Conservation (phyloP, 2,888 invertebrate species). For the Scaptomyza tumidula region DNA sequence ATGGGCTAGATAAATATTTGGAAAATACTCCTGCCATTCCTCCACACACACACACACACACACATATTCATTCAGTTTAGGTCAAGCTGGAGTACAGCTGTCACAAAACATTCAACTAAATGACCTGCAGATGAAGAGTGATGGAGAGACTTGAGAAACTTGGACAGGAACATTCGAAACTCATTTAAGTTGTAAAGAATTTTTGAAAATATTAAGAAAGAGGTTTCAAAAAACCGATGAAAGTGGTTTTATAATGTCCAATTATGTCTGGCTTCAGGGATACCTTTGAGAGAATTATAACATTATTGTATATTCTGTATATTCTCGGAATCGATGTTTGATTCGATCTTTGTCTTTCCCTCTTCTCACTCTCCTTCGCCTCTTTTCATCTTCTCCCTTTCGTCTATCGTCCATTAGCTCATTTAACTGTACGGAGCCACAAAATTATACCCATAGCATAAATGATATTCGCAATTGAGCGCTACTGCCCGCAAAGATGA, state of each 20-base stretch:
- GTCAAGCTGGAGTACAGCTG: slow-evolving; percentile 20
- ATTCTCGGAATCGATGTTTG: no score
- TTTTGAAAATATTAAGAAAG: no score
- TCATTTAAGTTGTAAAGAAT: no score
- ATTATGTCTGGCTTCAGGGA: no score
- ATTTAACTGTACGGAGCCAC: slow-evolving; percentile 1
- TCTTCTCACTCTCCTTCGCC: not conserved
- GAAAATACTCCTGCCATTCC: slow-evolving; percentile 14
- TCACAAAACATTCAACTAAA: slow-evolving; percentile 8
- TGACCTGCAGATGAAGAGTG: not conserved
- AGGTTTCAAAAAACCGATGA: no score
- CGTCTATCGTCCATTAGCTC: slow-evolving; percentile 13
- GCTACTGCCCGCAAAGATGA: slow-evolving; percentile 56
- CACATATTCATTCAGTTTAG: not conserved
- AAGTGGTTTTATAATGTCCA: no score
- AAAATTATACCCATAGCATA: slow-evolving; percentile 5
- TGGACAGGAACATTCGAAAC: no score
- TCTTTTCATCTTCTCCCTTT: not conserved
- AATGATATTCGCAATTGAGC: slow-evolving; percentile 51
- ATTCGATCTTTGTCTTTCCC: not conserved
- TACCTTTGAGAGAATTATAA: no score
- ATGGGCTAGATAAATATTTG: slow-evolving; percentile 69
- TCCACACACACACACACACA: not conserved
- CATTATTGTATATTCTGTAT: no score
- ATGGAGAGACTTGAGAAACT: no score